Evolutionary conservation across 2,797 vertebrate genomes (phyloP), one percentile per base, ranked within the genome.

Genomic region (Lutjanus argentimaculatus): DNA sequence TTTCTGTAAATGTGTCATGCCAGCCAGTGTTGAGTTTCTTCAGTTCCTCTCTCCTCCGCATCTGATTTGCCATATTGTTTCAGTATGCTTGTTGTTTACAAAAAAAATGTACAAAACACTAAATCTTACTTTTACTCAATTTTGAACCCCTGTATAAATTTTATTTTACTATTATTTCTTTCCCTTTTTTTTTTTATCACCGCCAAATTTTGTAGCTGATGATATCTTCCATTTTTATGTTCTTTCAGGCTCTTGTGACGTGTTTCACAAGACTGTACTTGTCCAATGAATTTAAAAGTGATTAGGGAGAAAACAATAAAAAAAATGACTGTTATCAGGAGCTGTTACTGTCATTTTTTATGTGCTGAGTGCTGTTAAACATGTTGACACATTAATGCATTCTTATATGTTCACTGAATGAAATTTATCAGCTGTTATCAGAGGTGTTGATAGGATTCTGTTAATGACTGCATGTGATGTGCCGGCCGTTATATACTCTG

Each of bases 201-300:
- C 80, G 90, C 89, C 92, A 88, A 91, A 93, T 87, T 93, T 95
- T 94, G 89, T 93, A 94, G 91, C 90, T 81, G 71, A 92, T 77
- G 67, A 89, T 92, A 80, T 91, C 84, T 83, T 87, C 76, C 71
- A 74, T 88, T 91, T 88, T 92, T 91, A 83, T 94, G 90, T 95
- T 94, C 83, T 94, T 93, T 78, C 81, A 87, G 91, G 80, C 89
- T 88, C 82, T 90, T 92, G 93, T 95, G 93, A 92, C 76, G n/a
- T 52, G 76, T 88, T 88, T 94, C 80, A 90, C 90, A 85, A 92
- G 88, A 88, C 92, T 93, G 82, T 93, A 91, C 84, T 85, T 95
- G 95, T 95, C 95, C 91, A 91, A 90, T 93, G 83, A 94, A 88
- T 92, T 94, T 90, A 93, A 95, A 95, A 93, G 74, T 94, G 90